These are phyloP conservation scores for Poecilia gillii DNA, from an alignment of 2,797 vertebrate genomes.

Conservation along the genomic window DNA sequence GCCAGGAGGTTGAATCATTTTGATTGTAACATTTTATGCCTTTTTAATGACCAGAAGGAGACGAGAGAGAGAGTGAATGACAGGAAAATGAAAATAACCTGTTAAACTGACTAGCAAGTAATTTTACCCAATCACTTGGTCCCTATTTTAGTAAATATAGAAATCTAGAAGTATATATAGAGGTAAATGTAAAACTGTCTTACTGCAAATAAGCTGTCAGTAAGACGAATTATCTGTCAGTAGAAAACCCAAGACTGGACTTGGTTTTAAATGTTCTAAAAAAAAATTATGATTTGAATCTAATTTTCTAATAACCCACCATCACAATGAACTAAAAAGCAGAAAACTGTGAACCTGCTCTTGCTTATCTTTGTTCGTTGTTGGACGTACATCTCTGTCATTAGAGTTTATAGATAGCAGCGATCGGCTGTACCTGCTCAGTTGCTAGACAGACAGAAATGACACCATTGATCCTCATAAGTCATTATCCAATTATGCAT, in stretches of 20 bases:
- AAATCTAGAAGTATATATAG: background rate
- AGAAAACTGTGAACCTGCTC: background rate
- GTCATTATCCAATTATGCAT: conserved; percentile 71
- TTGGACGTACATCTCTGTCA: background rate
- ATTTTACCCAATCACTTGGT: background rate
- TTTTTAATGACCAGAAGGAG: background rate
- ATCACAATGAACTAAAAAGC: background rate
- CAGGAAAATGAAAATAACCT: background rate
- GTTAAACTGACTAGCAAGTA: background rate
- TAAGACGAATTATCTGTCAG: background rate
- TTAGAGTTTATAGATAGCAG: conserved; percentile 10
- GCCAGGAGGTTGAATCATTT: background rate
- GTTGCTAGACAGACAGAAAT: conserved; percentile 54
- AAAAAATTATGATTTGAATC: background rate
- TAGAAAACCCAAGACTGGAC: background rate
- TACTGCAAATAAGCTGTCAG: background rate
- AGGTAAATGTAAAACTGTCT: background rate
- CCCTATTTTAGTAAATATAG: background rate
- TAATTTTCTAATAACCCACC: background rate
- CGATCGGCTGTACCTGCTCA: conserved; percentile 31
- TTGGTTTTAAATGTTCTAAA: background rate
- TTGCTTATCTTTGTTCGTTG: background rate
- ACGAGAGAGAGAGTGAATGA: background rate
- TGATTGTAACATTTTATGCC: background rate
- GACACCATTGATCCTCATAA: conserved; percentile 64